Base-by-base conservation (phyloP, 2,797 vertebrate species). In the Alauda arvensis region DNA sequence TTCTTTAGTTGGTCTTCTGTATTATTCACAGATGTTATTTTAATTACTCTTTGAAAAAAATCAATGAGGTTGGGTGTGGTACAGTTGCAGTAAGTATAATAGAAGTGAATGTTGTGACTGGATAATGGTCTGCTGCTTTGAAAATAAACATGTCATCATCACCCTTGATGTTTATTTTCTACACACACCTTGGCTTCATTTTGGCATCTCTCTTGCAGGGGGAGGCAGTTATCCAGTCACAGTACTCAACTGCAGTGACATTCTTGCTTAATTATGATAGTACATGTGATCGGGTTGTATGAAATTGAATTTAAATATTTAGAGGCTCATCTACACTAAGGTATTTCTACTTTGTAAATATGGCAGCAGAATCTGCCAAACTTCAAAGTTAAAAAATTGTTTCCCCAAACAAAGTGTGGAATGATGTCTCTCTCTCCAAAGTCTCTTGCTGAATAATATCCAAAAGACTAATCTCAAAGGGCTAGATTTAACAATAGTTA, bases 261-360 rank as follows among this genome's bases (percentile, higher is more conserved):
- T 94, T 78, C 91, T 93, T 93, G 82, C 93, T 96, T 96, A 96
- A 96, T 96, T 96, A 96, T 90, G 93, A 95, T 95, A 95, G 94
- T 91, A 95, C 94, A 95, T 96, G 92, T 94, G 94, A 96, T 95
- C 91, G 87, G 89, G 83, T 96, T 94, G 88, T 96, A 95, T 96
- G 95, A 95, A 95, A 95, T 92, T 89, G 93, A 87, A 93, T 96
- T 96, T 96, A 96, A 97, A 96, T 96, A 96, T 97, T 96, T 96
- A 96, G 91, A 96, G 70, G 88, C 93, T 96, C 83, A 93, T 92
- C 91, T 89, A 85, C 79, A 65, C 90, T 74, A 61, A 95, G 91
- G 90, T 94, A 92, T 96, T 95, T 94, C 90, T 87, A 75, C 79
- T 96, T 95, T 59, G 94, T 91, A 96, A 96, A 90, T 94, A 91